A percentile compares a stretch with the other conserved stretches of the same genome.
These are phyloP conservation scores for Nothoprocta pentlandii DNA, from an alignment of 2,113 vertebrate genomes.

Conservation along the genomic window DNA sequence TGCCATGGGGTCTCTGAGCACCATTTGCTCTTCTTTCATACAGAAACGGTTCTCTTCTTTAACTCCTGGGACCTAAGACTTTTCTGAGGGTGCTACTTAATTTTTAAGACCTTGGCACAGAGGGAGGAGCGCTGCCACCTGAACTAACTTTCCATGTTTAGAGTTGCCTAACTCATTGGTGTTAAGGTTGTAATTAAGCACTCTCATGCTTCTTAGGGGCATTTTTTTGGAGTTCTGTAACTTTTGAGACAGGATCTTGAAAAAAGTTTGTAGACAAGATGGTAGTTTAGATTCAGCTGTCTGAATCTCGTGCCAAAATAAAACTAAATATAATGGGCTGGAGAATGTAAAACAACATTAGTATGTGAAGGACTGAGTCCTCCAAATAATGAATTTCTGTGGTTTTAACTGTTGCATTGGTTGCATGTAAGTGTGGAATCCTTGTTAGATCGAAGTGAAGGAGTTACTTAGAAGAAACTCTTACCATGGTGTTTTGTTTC, in stretches of 20 bases:
- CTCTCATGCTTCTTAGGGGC: not conserved
- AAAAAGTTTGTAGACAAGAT: too few species aligned
- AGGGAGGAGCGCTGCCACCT: not conserved
- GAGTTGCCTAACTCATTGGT: not conserved
- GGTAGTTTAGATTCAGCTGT: not conserved
- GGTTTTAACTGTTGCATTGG: not conserved
- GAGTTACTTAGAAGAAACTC: not conserved
- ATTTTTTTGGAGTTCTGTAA: not conserved
- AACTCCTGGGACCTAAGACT: not conserved
- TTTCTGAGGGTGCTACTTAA: accelerated
- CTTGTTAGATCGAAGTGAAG: accelerated
- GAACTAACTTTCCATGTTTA: not conserved
- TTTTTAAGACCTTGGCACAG: not conserved
- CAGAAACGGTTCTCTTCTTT: not conserved
- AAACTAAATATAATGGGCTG: not conserved
- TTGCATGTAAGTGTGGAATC: not conserved
- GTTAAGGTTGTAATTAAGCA: not conserved
- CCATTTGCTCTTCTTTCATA: not conserved
- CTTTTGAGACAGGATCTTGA: not conserved
- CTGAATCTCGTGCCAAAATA: not conserved
- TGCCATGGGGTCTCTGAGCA: not conserved
- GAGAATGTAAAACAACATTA: not conserved
- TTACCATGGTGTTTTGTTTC: not conserved
- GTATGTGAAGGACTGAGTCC: not conserved
- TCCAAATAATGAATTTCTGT: not conserved